Evolutionary conservation across 2,113 vertebrate genomes (phyloP), one percentile per base, ranked within the genome.

Genomic region (Vulpes ferrilata): DNA sequence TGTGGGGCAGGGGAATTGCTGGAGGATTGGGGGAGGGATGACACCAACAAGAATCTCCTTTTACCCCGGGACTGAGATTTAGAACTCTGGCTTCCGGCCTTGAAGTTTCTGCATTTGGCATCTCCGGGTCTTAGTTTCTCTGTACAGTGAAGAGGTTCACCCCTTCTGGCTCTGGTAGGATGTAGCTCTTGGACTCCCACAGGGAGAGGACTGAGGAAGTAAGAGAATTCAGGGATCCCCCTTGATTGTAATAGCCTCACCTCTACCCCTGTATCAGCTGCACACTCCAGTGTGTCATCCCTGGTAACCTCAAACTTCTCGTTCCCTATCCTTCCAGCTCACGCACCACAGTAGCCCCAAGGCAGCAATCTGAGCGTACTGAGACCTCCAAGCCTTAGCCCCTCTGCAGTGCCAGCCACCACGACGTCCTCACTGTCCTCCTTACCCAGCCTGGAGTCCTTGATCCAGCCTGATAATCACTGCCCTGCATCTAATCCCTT

Each of bases 331-430:
- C 64, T 25, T 17, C 57, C 35, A 19, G 43, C 55, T 53, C 78
- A 35, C 23, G 32, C 32, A 6, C 30, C 30, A 2, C 6, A n/a
- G 30, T 11, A n/a, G 27, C 20, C 38, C 48, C 11, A 3, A 0
- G 20, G 7, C n/a, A 8, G 55, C 13, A 9, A 9, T 43, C 87
- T 48, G 65, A 80, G 12, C 20, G 11, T 64, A 17, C 25, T 0
- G 11, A 95, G 51, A 27, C 59, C 64, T 25, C 23, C 12, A 3
- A 38, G 60, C n/a, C 73, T 86, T 23, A 5, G 48, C 6, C 22
- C 30, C 38, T 9, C 48, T 8, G 38, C 10, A 20, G 12, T 7
- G n/a, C 62, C 25, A 2, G 62, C 22, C 1, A 2, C 23, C 78
- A 25, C 1, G 0, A 23, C 1, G 1, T 64, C 85, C n/a, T 82